Evolutionary conservation across 2,113 vertebrate genomes (phyloP).

Genomic region (Phodopus roborovskii): DNA sequence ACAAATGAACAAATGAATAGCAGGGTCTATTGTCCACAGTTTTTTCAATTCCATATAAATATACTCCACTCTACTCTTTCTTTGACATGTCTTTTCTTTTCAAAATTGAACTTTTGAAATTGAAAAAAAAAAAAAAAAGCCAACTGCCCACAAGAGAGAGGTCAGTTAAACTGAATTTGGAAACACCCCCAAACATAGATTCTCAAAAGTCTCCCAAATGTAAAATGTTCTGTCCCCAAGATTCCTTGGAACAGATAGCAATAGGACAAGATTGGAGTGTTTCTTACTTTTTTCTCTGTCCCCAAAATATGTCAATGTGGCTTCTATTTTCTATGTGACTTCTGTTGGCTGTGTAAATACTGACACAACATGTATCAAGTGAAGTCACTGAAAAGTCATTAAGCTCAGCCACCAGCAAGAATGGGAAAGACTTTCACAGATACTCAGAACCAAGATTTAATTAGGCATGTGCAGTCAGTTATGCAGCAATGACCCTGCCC

Average conservation of each 20-base stretch:
- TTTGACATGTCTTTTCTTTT: conserved; percentile 84
- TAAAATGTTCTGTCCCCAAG: conserved; percentile 75
- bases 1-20: conserved; percentile 92
- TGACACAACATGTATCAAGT: conserved; percentile 71
- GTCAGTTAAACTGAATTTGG: conserved; percentile 76
- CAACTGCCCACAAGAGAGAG: conserved; percentile 61
- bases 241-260: conserved; percentile 83
- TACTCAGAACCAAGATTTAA: conserved; percentile 77
- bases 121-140: conserved; percentile 44
- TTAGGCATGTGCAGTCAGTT: conserved; percentile 73
- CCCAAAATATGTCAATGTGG: conserved; percentile 67
- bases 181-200: conserved; percentile 71
- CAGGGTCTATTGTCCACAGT: conserved; percentile 94
- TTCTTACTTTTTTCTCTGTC: conserved; percentile 73
- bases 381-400: conserved; percentile 77
- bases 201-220: conserved; percentile 79
- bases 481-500: conserved; percentile 83
- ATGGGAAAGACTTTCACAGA: conserved; percentile 67
- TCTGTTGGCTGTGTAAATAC: conserved; percentile 77
- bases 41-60: conserved; percentile 82
- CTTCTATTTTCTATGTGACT: conserved; percentile 67
- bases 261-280: conserved; percentile 83
- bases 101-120: conserved; percentile 56
- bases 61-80: conserved; percentile 84
- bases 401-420: conserved; percentile 80